A percentile compares a stretch with the other conserved stretches of the same genome.
These are phyloP conservation scores for Paramormyrops kingsleyae DNA, from an alignment of 2,113 vertebrate species.

Conservation along the genomic window DNA sequence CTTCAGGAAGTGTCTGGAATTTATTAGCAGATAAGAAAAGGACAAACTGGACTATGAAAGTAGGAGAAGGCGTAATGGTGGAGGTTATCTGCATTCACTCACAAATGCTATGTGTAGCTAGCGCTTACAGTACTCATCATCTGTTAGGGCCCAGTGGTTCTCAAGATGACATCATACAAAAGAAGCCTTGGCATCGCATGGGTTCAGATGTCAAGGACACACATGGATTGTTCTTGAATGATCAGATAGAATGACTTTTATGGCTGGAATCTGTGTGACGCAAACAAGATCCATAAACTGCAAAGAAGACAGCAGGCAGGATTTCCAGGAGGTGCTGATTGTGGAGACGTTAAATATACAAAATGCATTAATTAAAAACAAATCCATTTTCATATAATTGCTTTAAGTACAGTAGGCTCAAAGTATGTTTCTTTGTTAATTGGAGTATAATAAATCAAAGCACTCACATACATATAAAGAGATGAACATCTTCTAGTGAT, in stretches of 20 bases:
- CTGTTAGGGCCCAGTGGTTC: not conserved
- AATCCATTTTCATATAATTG: not conserved
- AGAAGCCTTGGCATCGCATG: not conserved
- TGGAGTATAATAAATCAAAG: not conserved
- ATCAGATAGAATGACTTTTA: not conserved
- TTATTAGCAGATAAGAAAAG: conserved; percentile 15
- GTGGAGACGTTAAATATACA: not conserved
- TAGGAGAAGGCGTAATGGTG: not conserved
- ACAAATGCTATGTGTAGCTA: not conserved
- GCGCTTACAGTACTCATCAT: not conserved
- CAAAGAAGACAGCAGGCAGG: not conserved
- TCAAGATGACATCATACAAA: not conserved
- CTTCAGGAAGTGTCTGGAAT: conserved; percentile 7
- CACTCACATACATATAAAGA: too few relatives aligned
- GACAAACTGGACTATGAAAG: not conserved
- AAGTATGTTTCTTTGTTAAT: not conserved
- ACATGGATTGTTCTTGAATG: not conserved
- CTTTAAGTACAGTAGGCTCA: not conserved
- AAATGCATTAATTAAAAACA: not conserved
- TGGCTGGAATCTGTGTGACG: not conserved
- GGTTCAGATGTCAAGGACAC: not conserved
- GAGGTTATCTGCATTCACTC: not conserved
- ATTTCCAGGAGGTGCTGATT: not conserved
- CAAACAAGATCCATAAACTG: not conserved
- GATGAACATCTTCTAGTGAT: not conserved